Evolutionary conservation across 2,888 invertebrate genomes (phyloP), one percentile per base, ranked within the genome.

Genomic region (Apodemia hepburni): DNA sequence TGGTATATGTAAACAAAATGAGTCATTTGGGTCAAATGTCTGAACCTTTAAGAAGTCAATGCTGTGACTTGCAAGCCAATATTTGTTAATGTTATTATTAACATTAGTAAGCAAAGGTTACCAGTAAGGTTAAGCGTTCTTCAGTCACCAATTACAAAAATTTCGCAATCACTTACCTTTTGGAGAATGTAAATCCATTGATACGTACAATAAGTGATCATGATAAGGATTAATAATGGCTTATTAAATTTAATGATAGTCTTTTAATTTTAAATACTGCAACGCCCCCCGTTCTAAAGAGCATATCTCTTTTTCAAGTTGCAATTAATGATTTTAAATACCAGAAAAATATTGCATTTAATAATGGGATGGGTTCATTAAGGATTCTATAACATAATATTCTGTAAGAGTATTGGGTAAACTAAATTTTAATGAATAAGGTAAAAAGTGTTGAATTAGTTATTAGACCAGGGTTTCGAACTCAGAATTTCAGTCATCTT

Each of bases 31-130:
- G 27, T 54, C 54, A 22, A 22, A 27, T 1, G 54, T 54, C 22
- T 22, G 27, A 18, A 6, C 5, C 5, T 54, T 54, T 54, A 54
- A 54, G 27, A 27, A 27, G 51, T 54, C 51, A 27, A 54, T 54
- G 51, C 51, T 54, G 18, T 8, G 27, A 6, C 22, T 22, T 27
- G 22, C 22, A 15, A 11, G 15, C 27, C 1, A 54, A 54, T 54
- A 54, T 54, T 54, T 54, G 51, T 54, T 54, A 54, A 54, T 54
- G 51, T 54, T 54, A 54, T 54, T 54, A 54, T 54, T 54, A 49
- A 49, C 49, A 49, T 54, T 54, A 54, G 51, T 54, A 54, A 54
- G 22, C 22, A 27, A 54, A 54, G 51, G 51, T 54, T 27, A 54
- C 51, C 22, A 22, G 11, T 27, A 54, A 54, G 51, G 51, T 54